Evolutionary conservation across 2,888 invertebrate species (phyloP).

Genomic region (Hypomecis punctinalis): DNA sequence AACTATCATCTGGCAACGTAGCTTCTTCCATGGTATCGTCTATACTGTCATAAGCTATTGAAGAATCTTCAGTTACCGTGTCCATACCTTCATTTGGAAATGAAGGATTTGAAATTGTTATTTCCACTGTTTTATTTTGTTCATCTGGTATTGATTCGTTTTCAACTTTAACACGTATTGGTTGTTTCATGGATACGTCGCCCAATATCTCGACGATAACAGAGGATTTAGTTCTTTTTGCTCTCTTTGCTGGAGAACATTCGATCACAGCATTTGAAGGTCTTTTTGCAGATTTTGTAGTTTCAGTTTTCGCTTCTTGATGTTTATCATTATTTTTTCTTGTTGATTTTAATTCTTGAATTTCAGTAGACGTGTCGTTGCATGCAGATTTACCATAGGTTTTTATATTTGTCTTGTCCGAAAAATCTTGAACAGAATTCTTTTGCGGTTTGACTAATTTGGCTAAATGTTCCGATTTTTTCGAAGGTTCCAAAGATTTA

Average conservation of each 20-base stretch:
- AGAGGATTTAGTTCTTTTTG: constrained; percentile 6
- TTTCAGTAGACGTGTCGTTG: not conserved
- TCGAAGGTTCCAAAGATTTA: not conserved
- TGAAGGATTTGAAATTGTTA: not conserved
- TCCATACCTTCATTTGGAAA: not conserved
- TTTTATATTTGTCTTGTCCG: not conserved
- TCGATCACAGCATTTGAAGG: not conserved
- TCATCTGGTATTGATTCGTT: not conserved
- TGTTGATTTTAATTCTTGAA: not conserved
- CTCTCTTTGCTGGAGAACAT: constrained; percentile 12
- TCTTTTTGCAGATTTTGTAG: constrained; percentile 13
- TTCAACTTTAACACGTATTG: not conserved
- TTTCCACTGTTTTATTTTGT: constrained; percentile 2
- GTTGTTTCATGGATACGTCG: constrained; percentile 3
- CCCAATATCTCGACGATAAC: not conserved
- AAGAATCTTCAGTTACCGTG: not conserved
- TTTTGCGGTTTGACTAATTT: not conserved
- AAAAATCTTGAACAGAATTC: not conserved
- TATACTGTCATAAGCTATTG: not conserved
- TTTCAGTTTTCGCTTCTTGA: not conserved
- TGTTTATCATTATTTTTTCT: not conserved
- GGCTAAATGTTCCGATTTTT: not conserved
- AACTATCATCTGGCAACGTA: constrained; percentile 1
- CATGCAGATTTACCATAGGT: not conserved
- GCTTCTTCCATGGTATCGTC: not conserved